A percentile compares a stretch with the other conserved stretches of the same genome.
These are phyloP conservation scores for Megalops atlanticus DNA, from an alignment of 2,113 vertebrate species.

Conservation along the genomic window DNA sequence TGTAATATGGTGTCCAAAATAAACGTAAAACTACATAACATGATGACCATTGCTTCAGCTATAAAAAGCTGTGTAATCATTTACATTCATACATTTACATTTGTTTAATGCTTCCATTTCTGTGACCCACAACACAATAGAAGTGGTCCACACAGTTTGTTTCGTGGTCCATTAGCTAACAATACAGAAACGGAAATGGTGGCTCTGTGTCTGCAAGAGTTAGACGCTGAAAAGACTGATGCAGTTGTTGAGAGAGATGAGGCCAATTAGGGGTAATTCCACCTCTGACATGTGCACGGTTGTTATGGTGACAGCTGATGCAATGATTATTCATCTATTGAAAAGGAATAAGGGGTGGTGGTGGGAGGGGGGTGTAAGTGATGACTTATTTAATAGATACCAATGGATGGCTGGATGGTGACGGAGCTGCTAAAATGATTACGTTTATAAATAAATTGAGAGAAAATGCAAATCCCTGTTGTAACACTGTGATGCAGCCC, in stretches of 20 bases:
- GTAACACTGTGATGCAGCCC: background rate
- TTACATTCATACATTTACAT: no score
- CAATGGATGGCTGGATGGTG: background rate
- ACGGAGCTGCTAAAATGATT: background rate
- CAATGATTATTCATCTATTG: background rate
- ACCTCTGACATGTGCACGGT: background rate
- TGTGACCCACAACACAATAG: no score
- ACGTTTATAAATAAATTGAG: background rate
- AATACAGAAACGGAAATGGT: no score
- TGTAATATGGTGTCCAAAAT: no score
- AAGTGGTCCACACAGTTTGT: no score
- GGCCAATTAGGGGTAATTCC: background rate
- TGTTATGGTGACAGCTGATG: conserved; percentile 25
- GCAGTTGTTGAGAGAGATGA: background rate
- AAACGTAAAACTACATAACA: no score
- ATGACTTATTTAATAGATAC: background rate
- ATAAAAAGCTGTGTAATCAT: no score
- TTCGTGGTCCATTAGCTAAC: no score
- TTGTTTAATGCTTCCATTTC: no score
- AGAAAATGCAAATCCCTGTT: background rate
- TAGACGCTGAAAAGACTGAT: background rate
- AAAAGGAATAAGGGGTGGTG: background rate
- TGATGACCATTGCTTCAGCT: no score
- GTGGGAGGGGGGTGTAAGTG: background rate
- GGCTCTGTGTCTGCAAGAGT: no score